phyloP scores from a whole-genome alignment of 2,797 vertebrate genomes.

The Girardinus metallicus region DNA sequence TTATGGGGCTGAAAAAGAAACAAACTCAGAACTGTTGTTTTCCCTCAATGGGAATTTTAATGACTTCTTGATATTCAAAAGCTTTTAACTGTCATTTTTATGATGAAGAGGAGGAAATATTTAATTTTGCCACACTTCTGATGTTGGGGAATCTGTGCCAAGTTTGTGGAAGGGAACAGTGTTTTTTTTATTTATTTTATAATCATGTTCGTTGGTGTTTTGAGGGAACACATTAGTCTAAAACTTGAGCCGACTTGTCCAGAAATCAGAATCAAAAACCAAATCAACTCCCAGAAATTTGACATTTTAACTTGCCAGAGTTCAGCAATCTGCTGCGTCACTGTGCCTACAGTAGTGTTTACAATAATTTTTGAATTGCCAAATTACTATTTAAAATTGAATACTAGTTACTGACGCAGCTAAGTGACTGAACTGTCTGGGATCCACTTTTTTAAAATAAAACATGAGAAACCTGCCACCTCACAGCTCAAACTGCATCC shows the following conservation, averaged over 20 bases:
- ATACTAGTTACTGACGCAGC: constrained; percentile 40
- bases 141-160: constrained; percentile 57
- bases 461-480: constrained; percentile 39
- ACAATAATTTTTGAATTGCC: constrained; percentile 69
- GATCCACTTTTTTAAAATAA: constrained; percentile 18
- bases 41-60: constrained; percentile 50
- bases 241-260: neutral
- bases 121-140: constrained; percentile 52
- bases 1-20: neutral
- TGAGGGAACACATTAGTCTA: neutral
- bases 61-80: constrained; percentile 71
- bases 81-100: constrained; percentile 62
- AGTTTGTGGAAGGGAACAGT: constrained; percentile 6
- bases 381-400: constrained; percentile 53
- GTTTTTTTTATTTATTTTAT: constrained; percentile 24
- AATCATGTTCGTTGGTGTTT: neutral
- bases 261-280: neutral
- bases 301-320: constrained; percentile 13
- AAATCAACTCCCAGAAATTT: neutral
- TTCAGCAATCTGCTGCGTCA: constrained; percentile 54
- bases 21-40: constrained; percentile 39
- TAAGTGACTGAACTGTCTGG: constrained; percentile 27
- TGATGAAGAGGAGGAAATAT: constrained; percentile 43
- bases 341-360: constrained; percentile 69
- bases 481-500: constrained; percentile 39